phyloP scores from a whole-genome alignment of 2,113 vertebrate genomes.

The Cottus gobio region DNA sequence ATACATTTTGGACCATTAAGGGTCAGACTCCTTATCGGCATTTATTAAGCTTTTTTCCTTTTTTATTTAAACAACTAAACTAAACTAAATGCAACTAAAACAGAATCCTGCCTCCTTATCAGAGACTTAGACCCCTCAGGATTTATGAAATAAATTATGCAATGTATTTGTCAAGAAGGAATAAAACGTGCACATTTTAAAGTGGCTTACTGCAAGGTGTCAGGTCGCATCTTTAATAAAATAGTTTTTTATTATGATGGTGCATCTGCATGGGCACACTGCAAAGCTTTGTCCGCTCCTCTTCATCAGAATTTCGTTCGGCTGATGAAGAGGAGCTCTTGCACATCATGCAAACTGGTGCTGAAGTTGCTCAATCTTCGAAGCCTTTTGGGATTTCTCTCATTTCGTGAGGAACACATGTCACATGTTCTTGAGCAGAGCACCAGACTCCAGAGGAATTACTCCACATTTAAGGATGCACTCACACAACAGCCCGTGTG shows the following conservation, averaged over 20 bases:
- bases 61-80: not conserved
- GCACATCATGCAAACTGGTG: not conserved
- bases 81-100: not conserved
- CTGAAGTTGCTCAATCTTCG: not conserved
- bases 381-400: not conserved
- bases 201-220: not conserved
- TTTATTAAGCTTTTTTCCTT: too few relatives aligned
- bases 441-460: not conserved
- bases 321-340: too few relatives aligned
- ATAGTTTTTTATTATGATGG: not conserved
- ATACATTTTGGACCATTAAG: too few relatives aligned
- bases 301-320: too few relatives aligned
- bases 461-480: not conserved
- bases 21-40: too few relatives aligned
- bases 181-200: not conserved
- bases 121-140: accelerated
- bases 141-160: not conserved
- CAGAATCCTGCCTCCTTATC: not conserved
- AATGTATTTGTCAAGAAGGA: not conserved
- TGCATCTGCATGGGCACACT: not conserved
- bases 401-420: not conserved
- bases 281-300: too few relatives aligned
- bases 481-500: too few relatives aligned
- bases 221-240: not conserved
- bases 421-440: not conserved